Base-by-base conservation (phyloP, 2,113 vertebrate species). In the Myrmecophaga tridactyla region DNA sequence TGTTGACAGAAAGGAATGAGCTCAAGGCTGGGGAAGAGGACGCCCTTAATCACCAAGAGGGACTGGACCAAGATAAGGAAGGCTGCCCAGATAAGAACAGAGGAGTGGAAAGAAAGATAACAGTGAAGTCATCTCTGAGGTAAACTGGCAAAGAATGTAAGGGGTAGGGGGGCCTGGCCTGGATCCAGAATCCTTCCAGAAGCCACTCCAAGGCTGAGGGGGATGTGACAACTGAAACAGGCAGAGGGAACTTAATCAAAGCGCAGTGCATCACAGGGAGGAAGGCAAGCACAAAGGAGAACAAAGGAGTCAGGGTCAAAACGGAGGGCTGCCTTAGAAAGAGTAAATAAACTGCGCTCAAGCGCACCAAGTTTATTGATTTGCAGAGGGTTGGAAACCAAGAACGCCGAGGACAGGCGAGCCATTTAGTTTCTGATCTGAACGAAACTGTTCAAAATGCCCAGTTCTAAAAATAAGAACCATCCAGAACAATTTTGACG, bases 391-490 rank as follows among this genome's bases (percentile, higher is more conserved):
- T 58, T 51, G 65, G 51, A 75, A 69, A 60, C n/a, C 56, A 39
- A 39, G 39, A 92, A 31, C 23, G 23, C 7, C 8, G 27, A 80
- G 13, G 3, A 8, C 4, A 39, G 27, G 65, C 34, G n/a, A 92
- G 69, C 23, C 17, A 11, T 15, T 58, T 53, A 20, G 27, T 12
- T 86, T 78, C 85, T 56, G 63, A 63, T n/a, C 41, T 62, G 41
- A 25, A 77, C 39, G 62, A 67, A 76, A 36, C 65, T 25, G 25
- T n/a, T 87, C 56, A 31, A 80, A 65, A 93, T 53, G 73, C 69
- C 67, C 46, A 48, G 36, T 41, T 63, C 48, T 88, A 82, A 77
- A 95, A 75, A 60, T 48, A 86, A 88, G 58, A 87, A 56, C 73
- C 31, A 36, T 31, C 31, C 62, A 23, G 43, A 70, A n/a, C 34